Base-by-base conservation (phyloP, 2,113 vertebrate species). In the Misgurnus mizolepis region DNA sequence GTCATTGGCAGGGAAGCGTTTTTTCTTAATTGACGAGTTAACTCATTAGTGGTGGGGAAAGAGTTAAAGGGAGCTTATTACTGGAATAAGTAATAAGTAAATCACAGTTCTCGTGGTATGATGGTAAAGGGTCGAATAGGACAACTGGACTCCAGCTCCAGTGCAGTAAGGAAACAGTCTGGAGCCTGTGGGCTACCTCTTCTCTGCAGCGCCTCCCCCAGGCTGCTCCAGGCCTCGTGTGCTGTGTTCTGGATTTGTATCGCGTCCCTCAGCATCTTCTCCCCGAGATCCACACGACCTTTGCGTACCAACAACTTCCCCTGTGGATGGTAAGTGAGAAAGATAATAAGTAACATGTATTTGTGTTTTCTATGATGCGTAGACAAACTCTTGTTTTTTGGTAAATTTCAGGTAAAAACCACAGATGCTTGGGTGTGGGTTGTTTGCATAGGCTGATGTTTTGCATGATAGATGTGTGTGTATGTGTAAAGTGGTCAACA, bases 141-240 rank as follows among this genome's bases (percentile, higher is more conserved):
- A 85, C 95, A 96, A 93, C 95, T 96, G 84, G 96, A 94, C 91
- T 99, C 98, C 18, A 99, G 92, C 85, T 99, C 96, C 68, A 99
- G 89, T n/a, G 97, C 97, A 0, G 95, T 96, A 61, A 98, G 88
- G 90, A 98, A 98, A 88, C 96, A 99, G 71, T 99, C 97, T 0
- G 93, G 93, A 0, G 97, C 97, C 90, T 97, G 95, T 0, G 89
- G 87, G 84, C 91, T 94, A 78, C 94, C 92, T 67, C 91, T 93
- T 40, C 89, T 91, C 92, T 98, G 96, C 85, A 99, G 91, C 41
- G 96, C 96, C 85, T 99, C 94, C 0, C 97, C 98, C 40, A 99
- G 94, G 85, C 94, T 88, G 58, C 95, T 96, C 98, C 97, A 99
- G 0, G 96, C 96, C 80, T 93, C 91, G 3, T 99, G 98, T 71